phyloP scores from a whole-genome alignment of 2,797 vertebrate genomes.

The Tragopan temminckii region DNA sequence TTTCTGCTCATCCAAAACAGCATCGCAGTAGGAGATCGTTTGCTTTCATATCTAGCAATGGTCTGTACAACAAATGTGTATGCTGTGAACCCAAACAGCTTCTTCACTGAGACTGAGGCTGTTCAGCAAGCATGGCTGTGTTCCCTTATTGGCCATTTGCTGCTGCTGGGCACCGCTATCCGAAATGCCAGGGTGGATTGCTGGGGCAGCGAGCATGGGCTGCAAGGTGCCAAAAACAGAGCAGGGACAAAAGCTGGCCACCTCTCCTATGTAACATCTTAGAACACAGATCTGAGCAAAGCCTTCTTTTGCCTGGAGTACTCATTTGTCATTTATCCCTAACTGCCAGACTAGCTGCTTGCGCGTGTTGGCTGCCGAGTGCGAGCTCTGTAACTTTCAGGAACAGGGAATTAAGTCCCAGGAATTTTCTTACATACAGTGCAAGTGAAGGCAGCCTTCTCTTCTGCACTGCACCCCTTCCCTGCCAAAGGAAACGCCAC shows the following conservation, averaged over 20 bases:
- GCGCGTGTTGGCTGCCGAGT: background rate
- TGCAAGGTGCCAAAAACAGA: background rate
- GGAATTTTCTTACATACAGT: background rate
- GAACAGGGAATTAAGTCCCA: slow-evolving; percentile 5
- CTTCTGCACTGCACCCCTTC: background rate
- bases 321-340: slow-evolving; percentile 18
- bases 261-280: background rate
- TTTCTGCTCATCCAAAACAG: slow-evolving; percentile 8
- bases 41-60: background rate
- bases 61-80: background rate
- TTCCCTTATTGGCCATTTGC: background rate
- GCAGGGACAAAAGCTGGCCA: background rate
- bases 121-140: background rate
- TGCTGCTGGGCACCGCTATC: background rate
- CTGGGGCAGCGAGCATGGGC: background rate
- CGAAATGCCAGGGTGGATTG: background rate
- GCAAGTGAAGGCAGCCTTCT: background rate
- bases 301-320: background rate
- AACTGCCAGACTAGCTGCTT: background rate
- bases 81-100: background rate
- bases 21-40: background rate
- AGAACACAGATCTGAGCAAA: background rate
- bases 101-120: background rate
- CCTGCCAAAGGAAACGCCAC: background rate
- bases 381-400: slow-evolving; percentile 2